Evolutionary conservation across 1,140 invertebrate species (phyloP).

Genomic region (Mizuhopecten yessoensis): DNA sequence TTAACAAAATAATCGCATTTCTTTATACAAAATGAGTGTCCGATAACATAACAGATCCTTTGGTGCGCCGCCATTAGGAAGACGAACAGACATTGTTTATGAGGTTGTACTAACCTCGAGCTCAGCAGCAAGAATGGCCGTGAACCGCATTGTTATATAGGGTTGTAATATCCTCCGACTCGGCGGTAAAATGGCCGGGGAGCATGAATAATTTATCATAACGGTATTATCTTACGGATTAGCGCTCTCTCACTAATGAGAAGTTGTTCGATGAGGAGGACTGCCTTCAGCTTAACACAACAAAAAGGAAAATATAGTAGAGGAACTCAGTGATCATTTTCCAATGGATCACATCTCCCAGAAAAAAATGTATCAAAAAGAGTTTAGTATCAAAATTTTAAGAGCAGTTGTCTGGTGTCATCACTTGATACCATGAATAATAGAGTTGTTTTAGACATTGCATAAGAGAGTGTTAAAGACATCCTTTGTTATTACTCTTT

Average conservation of each 20-base stretch:
- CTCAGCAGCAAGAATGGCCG: neutral
- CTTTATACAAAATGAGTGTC: neutral
- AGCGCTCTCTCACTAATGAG: neutral
- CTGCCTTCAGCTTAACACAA: neutral
- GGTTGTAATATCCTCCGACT: neutral
- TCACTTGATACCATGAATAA: neutral
- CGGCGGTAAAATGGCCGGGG: neutral
- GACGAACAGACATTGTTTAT: neutral
- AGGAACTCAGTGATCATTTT: neutral
- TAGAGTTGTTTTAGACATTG: no score
- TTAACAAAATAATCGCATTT: neutral
- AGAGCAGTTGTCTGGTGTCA: neutral
- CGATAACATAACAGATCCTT: no score
- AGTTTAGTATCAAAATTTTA: neutral
- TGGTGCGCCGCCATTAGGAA: neutral
- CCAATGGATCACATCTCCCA: neutral
- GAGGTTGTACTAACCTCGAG: slow-evolving; percentile 31
- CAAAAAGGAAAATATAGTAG: neutral
- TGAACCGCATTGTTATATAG: neutral
- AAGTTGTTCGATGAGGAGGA: neutral
- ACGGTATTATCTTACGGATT: slow-evolving; percentile 33
- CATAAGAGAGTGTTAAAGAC: no score
- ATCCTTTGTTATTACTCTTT: no score
- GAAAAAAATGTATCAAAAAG: neutral
- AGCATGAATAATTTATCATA: neutral